A percentile compares a stretch with the other conserved stretches of the same genome.
These are phyloP conservation scores for Apodemus speciosus DNA, from an alignment of 2,113 vertebrate species.

Conservation along the genomic window DNA sequence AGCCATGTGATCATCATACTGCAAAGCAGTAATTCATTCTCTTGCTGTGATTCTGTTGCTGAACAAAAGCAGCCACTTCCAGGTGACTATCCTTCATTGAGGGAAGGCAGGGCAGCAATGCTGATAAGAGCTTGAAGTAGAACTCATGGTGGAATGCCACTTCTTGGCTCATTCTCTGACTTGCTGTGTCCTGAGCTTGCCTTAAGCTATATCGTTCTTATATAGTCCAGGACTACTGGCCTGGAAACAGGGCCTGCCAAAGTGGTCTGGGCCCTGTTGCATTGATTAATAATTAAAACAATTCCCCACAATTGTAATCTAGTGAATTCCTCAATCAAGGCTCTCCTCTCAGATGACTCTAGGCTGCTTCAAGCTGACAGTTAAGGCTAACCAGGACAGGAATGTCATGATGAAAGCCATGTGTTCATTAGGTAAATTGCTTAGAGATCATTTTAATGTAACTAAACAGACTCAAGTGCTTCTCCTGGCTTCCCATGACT, in stretches of 20 bases:
- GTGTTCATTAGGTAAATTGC: not conserved
- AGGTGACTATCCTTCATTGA: not conserved
- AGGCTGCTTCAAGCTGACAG: not conserved
- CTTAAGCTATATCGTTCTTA: not conserved
- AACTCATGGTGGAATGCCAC: not conserved
- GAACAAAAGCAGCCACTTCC: no score
- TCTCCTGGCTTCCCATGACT: not conserved
- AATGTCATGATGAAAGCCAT: not conserved
- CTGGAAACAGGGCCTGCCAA: not conserved
- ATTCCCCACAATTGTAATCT: not conserved
- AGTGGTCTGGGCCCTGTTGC: not conserved
- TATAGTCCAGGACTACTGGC: not conserved
- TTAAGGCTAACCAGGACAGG: not conserved
- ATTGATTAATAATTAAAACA: not conserved
- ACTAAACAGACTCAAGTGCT: not conserved
- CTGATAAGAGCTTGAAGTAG: not conserved
- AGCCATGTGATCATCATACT: not conserved
- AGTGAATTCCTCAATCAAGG: not conserved
- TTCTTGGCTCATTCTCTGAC: not conserved
- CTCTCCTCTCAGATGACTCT: not conserved
- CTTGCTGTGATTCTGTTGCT: not conserved
- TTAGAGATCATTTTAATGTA: conserved; percentile 5
- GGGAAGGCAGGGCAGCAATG: not conserved
- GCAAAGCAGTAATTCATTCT: not conserved
- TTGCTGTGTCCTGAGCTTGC: not conserved